phyloP scores from a whole-genome alignment of 2,888 invertebrate species.

The Ametastegia equiseti region DNA sequence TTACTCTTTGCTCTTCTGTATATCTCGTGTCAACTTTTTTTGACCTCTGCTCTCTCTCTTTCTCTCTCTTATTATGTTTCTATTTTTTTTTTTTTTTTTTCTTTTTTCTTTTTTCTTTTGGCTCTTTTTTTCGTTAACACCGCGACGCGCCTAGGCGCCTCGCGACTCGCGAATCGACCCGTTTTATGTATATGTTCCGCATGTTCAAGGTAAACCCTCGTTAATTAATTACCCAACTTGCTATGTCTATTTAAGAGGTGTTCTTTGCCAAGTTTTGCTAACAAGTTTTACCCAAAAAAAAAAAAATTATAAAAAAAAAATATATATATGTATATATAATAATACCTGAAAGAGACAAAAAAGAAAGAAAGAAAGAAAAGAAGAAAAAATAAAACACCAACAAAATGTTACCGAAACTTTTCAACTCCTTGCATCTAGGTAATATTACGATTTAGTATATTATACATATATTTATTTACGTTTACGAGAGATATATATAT shows the following conservation, averaged over 20 bases:
- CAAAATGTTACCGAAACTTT: too few relatives aligned
- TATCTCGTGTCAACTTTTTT: too few relatives aligned
- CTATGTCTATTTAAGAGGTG: not conserved
- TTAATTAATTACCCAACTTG: conserved; percentile 10
- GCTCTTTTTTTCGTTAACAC: not conserved
- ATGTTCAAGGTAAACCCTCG: not conserved
- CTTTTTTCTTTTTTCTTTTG: not conserved
- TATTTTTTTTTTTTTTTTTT: not conserved
- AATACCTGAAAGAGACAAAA: too few relatives aligned
- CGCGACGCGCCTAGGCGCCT: not conserved
- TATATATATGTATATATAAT: too few relatives aligned
- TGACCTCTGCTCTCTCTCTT: too few relatives aligned
- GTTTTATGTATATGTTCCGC: too few relatives aligned
- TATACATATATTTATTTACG: too few relatives aligned
- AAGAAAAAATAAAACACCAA: too few relatives aligned
- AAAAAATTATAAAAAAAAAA: too few relatives aligned
- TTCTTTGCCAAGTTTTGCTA: conserved; percentile 4
- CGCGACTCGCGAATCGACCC: not conserved
- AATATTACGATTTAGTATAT: too few relatives aligned
- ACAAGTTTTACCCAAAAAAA: not conserved
- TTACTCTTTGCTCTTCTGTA: not conserved
- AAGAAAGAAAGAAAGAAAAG: not conserved
- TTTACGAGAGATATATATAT: too few relatives aligned
- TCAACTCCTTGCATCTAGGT: not conserved
- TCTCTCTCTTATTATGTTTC: too few relatives aligned